phyloP scores from a whole-genome alignment of 2,888 invertebrate species.

The Opisthograptis luteolata region DNA sequence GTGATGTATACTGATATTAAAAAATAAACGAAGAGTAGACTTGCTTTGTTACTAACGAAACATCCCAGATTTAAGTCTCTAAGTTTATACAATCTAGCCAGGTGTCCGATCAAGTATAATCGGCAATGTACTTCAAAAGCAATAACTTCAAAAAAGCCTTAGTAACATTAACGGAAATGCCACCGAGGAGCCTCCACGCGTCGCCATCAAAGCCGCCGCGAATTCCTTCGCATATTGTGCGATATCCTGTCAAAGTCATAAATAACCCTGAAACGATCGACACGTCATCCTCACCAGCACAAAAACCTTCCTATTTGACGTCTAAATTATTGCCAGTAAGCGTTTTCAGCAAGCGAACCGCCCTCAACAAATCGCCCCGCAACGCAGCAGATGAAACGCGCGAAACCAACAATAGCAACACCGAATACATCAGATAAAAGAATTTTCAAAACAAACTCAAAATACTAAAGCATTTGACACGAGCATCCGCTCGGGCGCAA shows the following conservation, averaged over 20 bases:
- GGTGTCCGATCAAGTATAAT: conserved; percentile 23
- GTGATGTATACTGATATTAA: too few relatives aligned
- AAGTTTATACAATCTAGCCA: conserved; percentile 8
- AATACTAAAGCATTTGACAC: conserved; percentile 84
- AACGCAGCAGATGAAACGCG: conserved; percentile 70
- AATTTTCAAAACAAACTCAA: conserved; percentile 85
- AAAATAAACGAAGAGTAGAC: too few relatives aligned
- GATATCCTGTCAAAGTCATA: conserved; percentile 76
- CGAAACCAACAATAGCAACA: conserved; percentile 72
- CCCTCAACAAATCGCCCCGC: conserved; percentile 74
- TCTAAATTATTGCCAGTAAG: conserved; percentile 83
- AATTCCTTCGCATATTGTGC: conserved; percentile 72
- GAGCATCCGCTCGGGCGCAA: conserved; percentile 81
- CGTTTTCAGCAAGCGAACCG: conserved; percentile 70
- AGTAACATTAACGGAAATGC: conserved; percentile 74
- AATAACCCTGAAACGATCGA: conserved; percentile 79
- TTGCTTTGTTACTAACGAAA: neutral
- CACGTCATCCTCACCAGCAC: conserved; percentile 63
- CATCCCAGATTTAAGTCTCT: neutral
- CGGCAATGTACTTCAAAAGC: conserved; percentile 28
- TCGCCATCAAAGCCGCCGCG: conserved; percentile 72
- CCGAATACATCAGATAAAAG: conserved; percentile 84
- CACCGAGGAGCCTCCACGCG: conserved; percentile 68
- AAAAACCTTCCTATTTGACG: conserved; percentile 79
- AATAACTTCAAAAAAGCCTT: conserved; percentile 50